These are phyloP conservation scores for Ochotona curzoniae DNA, from an alignment of 2,113 vertebrate species.

Conservation along the genomic window DNA sequence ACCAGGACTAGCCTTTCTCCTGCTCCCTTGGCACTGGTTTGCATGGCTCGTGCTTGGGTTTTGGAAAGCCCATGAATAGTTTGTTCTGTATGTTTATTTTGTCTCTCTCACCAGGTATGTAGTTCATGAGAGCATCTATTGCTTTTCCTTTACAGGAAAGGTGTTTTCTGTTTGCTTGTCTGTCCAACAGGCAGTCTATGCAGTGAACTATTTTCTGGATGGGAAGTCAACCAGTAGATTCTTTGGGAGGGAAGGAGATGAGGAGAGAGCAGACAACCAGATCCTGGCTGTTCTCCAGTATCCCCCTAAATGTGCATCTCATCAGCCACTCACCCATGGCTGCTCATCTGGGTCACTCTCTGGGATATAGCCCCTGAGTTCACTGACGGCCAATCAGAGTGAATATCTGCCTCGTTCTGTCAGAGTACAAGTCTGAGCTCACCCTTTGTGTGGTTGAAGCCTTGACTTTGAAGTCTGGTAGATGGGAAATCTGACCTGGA, in stretches of 20 bases:
- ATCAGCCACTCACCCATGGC: background rate
- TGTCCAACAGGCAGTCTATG: background rate
- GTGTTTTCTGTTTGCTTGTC: background rate
- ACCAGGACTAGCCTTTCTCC: too few relatives aligned
- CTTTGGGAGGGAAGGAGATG: background rate
- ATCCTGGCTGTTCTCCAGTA: accelerated
- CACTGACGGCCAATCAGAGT: background rate
- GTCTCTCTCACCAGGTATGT: background rate
- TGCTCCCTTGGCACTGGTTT: background rate
- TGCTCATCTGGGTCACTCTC: background rate
- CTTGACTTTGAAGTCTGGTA: background rate
- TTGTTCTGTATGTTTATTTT: background rate
- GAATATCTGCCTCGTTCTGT: background rate
- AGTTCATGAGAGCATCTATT: background rate
- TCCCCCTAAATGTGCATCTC: background rate
- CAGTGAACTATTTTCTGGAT: background rate
- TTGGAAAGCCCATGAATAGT: background rate
- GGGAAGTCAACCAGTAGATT: background rate
- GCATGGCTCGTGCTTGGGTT: background rate
- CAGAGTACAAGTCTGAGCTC: background rate
- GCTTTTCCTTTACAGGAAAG: conserved; percentile 44
- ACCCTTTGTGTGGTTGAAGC: background rate
- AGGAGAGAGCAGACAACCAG: background rate
- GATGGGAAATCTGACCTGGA: background rate
- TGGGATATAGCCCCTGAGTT: background rate